Conservation (phyloP, 2,797 vertebrate genomes). For the Anguilla pacifica region DNA sequence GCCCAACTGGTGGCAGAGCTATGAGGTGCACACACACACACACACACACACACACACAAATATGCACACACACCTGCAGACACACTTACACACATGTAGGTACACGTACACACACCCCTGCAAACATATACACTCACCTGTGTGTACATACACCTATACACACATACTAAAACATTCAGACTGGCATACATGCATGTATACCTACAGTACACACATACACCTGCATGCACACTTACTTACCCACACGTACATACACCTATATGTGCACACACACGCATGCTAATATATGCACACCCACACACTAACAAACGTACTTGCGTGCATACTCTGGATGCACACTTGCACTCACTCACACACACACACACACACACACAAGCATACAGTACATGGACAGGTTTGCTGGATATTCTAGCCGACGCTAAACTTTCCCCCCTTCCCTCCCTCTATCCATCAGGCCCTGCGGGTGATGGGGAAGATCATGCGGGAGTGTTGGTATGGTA, state of each 20-base stretch:
- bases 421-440: not conserved
- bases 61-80: not conserved
- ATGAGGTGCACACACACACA: conserved; percentile 76
- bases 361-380: too few relatives aligned
- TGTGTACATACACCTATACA: not conserved
- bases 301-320: not conserved
- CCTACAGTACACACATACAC: too few relatives aligned
- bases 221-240: too few relatives aligned
- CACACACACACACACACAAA: not conserved
- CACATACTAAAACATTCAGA: too few relatives aligned
- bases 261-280: too few relatives aligned
- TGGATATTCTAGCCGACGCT: not conserved
- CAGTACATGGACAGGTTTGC: not conserved
- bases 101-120: too few relatives aligned
- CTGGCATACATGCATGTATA: too few relatives aligned
- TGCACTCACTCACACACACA: not conserved
- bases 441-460: conserved; percentile 73
- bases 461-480: conserved; percentile 99
- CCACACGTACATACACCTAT: too few relatives aligned
- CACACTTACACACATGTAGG: not conserved
- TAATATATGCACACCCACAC: not conserved
- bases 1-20: conserved; percentile 99
- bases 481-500: conserved; percentile 98
- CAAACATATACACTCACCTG: not conserved
- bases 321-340: too few relatives aligned